Percentiles rank a stretch among this genome's conserved stretches.
Conservation (phyloP, 2,888 invertebrate genomes). For the Stegana nigrithorax region DNA sequence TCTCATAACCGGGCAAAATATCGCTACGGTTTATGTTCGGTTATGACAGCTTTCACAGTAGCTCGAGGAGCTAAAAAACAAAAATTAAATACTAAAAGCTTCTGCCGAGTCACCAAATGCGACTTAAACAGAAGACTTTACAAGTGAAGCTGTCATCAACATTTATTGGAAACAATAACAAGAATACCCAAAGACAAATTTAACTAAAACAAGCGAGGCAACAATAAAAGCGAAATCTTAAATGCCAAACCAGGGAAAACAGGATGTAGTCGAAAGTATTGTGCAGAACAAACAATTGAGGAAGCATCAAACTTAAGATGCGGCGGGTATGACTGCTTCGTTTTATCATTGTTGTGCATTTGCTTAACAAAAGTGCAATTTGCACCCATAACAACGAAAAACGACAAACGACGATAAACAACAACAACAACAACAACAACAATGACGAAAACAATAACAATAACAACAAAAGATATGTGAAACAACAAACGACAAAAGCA, state of each 20-base stretch:
- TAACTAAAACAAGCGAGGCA: conserved; percentile 3
- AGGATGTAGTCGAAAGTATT: background rate
- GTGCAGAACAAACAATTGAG: background rate
- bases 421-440: conserved; percentile 22
- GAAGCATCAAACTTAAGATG: conserved; percentile 20
- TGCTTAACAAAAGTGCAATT: conserved; percentile 60
- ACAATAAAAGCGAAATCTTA: too few species aligned
- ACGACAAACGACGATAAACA: conserved; percentile 25
- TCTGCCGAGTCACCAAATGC: too few species aligned
- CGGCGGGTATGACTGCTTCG: conserved; percentile 43
- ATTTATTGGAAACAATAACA: conserved; percentile 25
- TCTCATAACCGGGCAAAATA: too few species aligned
- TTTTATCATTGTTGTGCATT: conserved; percentile 4
- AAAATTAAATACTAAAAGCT: too few species aligned
- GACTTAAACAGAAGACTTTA: background rate
- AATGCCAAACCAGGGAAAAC: background rate
- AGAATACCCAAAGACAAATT: background rate
- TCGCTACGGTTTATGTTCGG: too few species aligned
- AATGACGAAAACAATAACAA: conserved; percentile 8
- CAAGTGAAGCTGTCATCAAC: conserved; percentile 55
- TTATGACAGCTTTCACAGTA: too few species aligned
- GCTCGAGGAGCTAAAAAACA: too few species aligned
- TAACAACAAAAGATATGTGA: too few species aligned
- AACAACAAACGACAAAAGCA: conserved; percentile 31
- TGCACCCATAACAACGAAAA: conserved; percentile 50